phyloP scores from a whole-genome alignment of 92 coral and sea anemone genomes.

The Siderastrea radians region DNA sequence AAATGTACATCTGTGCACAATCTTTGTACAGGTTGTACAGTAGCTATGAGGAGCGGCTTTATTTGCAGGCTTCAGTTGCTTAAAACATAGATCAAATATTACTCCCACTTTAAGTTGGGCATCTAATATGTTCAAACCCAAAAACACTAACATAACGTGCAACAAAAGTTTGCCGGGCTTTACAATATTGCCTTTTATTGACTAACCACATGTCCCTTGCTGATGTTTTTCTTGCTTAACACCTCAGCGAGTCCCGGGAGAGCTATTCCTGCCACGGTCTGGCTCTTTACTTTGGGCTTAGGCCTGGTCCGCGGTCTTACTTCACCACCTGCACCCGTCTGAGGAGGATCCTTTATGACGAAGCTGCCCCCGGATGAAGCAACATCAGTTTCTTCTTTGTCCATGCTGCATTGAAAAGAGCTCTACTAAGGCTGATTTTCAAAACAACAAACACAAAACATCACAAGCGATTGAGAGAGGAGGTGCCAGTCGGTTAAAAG shows the following conservation, averaged over 20 bases:
- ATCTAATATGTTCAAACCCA: no score
- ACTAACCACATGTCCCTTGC: conserved; percentile 59
- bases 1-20: no score
- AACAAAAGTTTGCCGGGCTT: no score
- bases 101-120: no score
- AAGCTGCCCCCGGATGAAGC: conserved; percentile 18
- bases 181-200: no score
- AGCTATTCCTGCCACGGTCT: conserved; percentile 86
- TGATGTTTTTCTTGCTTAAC: conserved; percentile 73
- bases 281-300: conserved; percentile 80
- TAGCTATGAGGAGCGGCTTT: no score
- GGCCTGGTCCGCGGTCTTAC: conserved; percentile 74
- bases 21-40: no score
- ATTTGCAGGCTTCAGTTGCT: no score
- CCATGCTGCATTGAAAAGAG: conserved; percentile 39
- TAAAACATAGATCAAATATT: no score
- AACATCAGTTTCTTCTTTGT: conserved; percentile 47
- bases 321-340: not conserved
- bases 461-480: not conserved
- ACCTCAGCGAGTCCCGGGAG: conserved; percentile 96
- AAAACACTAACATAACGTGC: no score
- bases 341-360: conserved; percentile 35
- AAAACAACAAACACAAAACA: not conserved
- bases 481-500: no score
- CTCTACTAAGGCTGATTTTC: not conserved